These are phyloP conservation scores for Passer montanus DNA, from an alignment of 2,113 vertebrate genomes.

Conservation along the genomic window DNA sequence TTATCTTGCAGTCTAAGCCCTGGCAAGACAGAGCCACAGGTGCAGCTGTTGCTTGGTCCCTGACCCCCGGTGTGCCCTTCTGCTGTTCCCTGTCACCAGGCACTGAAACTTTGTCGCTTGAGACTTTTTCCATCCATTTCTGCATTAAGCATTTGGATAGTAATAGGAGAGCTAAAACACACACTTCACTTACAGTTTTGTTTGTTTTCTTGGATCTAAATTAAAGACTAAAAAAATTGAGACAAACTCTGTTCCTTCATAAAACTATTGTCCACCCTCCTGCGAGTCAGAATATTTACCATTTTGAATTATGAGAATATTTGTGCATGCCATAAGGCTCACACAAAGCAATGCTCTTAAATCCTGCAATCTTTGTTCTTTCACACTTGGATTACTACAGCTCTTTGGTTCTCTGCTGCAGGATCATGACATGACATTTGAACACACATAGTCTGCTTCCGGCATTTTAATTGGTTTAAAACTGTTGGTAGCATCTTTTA, in stretches of 20 bases:
- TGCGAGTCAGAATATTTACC: not conserved
- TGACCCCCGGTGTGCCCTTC: rapidly evolving
- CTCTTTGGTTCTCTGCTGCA: constrained; percentile 58
- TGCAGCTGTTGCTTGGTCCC: not conserved
- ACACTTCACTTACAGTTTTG: rapidly evolving
- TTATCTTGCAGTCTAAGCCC: not conserved
- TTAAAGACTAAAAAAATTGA: not conserved
- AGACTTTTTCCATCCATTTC: not conserved
- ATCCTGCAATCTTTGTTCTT: constrained; percentile 31
- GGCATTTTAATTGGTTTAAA: constrained; percentile 78
- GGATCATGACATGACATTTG: constrained; percentile 72
- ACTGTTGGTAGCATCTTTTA: constrained; percentile 70
- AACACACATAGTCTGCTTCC: constrained; percentile 42
- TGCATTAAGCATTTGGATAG: not conserved
- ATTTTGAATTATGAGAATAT: not conserved
- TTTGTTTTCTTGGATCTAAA: not conserved
- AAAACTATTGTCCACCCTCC: not conserved
- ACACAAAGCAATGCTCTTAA: not conserved
- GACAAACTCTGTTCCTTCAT: not conserved
- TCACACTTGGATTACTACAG: constrained; percentile 49
- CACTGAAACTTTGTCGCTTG: not conserved
- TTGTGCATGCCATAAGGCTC: not conserved
- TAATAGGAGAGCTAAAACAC: not conserved
- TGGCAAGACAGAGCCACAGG: not conserved
- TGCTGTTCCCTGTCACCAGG: not conserved